phyloP scores from a whole-genome alignment of 2,113 vertebrate genomes.

The Microcebus ravelobensis region DNA sequence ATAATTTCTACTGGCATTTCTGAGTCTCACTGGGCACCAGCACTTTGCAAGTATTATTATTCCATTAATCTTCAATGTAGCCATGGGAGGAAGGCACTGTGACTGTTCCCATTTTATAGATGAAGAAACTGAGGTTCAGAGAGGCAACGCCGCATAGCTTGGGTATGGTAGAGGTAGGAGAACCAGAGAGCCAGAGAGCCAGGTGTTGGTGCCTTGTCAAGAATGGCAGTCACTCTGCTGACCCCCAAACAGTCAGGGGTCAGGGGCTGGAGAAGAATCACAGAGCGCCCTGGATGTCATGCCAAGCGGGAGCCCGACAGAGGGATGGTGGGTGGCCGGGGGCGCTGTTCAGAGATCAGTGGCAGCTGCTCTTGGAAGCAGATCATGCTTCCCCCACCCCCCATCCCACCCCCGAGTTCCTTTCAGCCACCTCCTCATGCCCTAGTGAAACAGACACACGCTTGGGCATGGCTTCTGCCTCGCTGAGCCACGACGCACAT shows the following conservation, averaged over 20 bases:
- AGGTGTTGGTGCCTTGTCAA: background rate
- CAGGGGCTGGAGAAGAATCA: background rate
- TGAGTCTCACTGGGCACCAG: background rate
- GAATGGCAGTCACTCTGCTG: background rate
- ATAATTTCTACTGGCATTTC: accelerated
- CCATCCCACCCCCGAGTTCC: background rate
- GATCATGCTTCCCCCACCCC: background rate
- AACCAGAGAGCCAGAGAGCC: background rate
- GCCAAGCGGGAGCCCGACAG: background rate
- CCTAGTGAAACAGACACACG: background rate
- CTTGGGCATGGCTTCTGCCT: background rate
- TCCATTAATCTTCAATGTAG: background rate
- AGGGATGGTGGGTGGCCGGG: background rate
- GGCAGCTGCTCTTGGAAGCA: background rate
- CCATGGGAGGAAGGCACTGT: background rate
- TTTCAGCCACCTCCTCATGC: background rate
- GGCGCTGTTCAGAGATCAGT: background rate
- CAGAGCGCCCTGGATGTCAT: accelerated
- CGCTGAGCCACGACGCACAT: accelerated
- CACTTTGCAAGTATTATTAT: background rate
- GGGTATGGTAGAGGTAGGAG: background rate
- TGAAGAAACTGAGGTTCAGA: background rate
- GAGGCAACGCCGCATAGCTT: background rate
- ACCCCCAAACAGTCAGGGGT: no score
- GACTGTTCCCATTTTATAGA: background rate